A percentile compares a stretch with the other conserved stretches of the same genome.
Evolutionary conservation across 2,888 invertebrate genomes (phyloP).

Genomic region (Nymphalis c-album): DNA sequence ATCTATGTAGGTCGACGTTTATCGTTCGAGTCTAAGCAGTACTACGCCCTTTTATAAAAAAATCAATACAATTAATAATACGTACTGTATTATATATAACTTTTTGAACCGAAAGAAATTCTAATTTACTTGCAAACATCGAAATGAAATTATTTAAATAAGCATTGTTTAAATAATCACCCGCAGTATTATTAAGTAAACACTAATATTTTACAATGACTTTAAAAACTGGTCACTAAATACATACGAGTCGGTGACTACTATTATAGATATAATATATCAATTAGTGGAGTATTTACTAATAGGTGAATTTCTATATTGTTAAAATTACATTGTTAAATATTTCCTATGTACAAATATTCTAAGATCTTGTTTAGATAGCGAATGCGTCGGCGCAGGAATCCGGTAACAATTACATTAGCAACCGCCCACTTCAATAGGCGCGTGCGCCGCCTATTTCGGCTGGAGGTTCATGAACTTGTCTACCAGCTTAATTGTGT

Average conservation of each 20-base stretch:
- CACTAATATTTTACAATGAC: too few relatives aligned
- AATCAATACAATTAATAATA: slow-evolving; percentile 22
- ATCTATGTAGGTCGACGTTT: slow-evolving; percentile 23
- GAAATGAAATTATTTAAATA: too few relatives aligned
- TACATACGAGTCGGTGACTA: too few relatives aligned
- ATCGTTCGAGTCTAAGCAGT: slow-evolving; percentile 12
- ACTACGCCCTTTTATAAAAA: not conserved
- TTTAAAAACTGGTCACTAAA: too few relatives aligned
- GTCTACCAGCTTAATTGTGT: not conserved
- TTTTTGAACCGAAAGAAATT: too few relatives aligned
- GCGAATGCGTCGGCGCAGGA: slow-evolving; percentile 49
- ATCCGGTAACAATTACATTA: slow-evolving; percentile 64
- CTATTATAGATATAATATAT: too few relatives aligned
- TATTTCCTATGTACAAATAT: not conserved
- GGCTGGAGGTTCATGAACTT: slow-evolving; percentile 30
- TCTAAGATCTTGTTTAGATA: slow-evolving; percentile 24
- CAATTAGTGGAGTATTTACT: too few relatives aligned
- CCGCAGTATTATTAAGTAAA: too few relatives aligned
- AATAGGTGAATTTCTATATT: not conserved
- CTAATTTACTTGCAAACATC: too few relatives aligned
- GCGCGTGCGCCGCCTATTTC: slow-evolving; percentile 26
- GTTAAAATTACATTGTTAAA: not conserved
- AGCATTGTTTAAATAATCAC: too few relatives aligned
- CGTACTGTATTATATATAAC: not conserved
- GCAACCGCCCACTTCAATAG: slow-evolving; percentile 53